These are phyloP conservation scores for Hesperia comma DNA, from an alignment of 2,888 invertebrate genomes.

Conservation along the genomic window DNA sequence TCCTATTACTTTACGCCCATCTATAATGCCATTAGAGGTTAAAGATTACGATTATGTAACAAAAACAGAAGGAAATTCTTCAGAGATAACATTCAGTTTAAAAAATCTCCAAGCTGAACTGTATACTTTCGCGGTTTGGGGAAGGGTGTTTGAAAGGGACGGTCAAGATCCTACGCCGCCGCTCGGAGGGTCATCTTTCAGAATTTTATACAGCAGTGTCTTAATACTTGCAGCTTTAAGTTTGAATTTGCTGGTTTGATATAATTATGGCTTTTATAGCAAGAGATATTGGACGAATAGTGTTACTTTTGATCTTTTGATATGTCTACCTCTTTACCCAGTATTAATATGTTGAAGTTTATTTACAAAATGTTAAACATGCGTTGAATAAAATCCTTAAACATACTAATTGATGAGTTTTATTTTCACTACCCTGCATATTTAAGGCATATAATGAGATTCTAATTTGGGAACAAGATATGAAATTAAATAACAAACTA, in stretches of 20 bases:
- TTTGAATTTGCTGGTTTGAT: neutral
- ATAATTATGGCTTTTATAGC: neutral
- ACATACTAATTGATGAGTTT: too few relatives aligned
- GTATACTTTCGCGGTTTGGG: constrained; percentile 80
- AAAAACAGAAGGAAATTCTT: constrained; percentile 40
- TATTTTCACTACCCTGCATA: too few relatives aligned
- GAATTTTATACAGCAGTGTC: constrained; percentile 1
- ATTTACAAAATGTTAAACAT: too few relatives aligned
- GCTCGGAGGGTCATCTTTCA: neutral
- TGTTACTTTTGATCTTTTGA: too few relatives aligned
- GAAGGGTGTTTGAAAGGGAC: constrained; percentile 77
- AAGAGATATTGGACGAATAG: too few relatives aligned
- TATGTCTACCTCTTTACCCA: too few relatives aligned
- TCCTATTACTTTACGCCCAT: constrained; percentile 76
- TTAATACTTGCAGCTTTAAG: neutral
- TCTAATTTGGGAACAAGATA: too few relatives aligned
- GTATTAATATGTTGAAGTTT: too few relatives aligned
- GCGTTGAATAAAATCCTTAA: too few relatives aligned
- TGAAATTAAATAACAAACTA: too few relatives aligned
- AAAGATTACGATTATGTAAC: constrained; percentile 57
- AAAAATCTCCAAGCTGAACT: constrained; percentile 58
- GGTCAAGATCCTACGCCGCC: constrained; percentile 59
- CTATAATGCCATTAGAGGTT: constrained; percentile 77
- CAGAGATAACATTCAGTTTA: constrained; percentile 54
- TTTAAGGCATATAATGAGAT: too few relatives aligned